Evolutionary conservation across 2,888 invertebrate genomes (phyloP), one percentile per base, ranked within the genome.

Genomic region (Lissonota sp.): DNA sequence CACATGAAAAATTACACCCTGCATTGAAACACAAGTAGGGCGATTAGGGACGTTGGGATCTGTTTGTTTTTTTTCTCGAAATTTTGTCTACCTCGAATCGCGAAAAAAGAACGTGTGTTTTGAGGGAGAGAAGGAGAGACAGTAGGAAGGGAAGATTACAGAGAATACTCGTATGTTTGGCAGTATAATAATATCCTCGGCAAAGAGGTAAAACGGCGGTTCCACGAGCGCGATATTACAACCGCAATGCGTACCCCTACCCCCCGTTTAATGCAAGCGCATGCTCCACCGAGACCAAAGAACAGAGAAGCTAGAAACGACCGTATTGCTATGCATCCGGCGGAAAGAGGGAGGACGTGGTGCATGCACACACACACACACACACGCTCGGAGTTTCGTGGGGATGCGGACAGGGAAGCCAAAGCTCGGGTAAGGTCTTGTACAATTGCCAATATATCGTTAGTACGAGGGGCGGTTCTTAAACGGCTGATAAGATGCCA

Each of bases 191-290:
- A 78, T 78, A 78, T 78, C 72, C 44, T 64, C 51, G 53, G 76
- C 51, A 51, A 64, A 64, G 64, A 46, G 42, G 44, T 12, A 49
- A 64, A 66, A 58, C 53, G 66, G 66, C 16, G 66, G 66, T 78
- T 66, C 70, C 72, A 64, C 72, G 78, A 64, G 70, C 64, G 75
- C 86, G 86, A 88, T 90, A 90, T 91, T 91, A 88, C 89, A 90
- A 91, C 91, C 90, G 91, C 91, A 91, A 89, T 90, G 91, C 91
- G 91, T 90, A 90, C 84, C 84, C 86, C 67, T 86, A 83, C 80
- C 84, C 79, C 3, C 53, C 60, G 42, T 40, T 73, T 70, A 39
- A 86, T 88, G 88, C 88, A 87, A 88, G 90, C 89, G 88, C 89
- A 53, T 67, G 75, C 72, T 73, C 16, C 72, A 64, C 69, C 69